Base-by-base conservation (phyloP, 1,140 invertebrate species). In the roundworm (Caenorhabditis elegans) region DNA sequence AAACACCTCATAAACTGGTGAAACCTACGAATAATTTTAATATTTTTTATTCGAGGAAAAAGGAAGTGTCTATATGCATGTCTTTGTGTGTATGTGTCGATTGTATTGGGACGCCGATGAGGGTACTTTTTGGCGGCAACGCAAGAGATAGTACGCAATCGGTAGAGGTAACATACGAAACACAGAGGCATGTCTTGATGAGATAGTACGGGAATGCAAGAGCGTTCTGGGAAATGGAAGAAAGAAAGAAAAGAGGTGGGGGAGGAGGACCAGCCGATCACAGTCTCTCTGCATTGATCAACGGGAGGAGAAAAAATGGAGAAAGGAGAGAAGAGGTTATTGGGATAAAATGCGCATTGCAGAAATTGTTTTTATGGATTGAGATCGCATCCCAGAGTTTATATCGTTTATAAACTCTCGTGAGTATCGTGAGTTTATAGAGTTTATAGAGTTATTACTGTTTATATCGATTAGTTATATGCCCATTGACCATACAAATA, bases 71-170 rank as follows among this genome's bases (percentile, higher is more conserved):
- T 53, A 31, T 53, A 60, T 60, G 53, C 28, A 60, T 60, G 53
- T 60, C 53, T 60, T 60, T 60, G 53, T 60, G 49, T 60, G 53
- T 60, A 60, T 60, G 28, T 60, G 53, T 60, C 53, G 53, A 60
- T 60, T 60, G 53, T 60, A 60, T 60, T 60, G 53, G 53, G 53
- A 24, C 53, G 53, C 53, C 28, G 28, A 53, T 53, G 49, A 34
- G 28, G 53, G 53, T 60, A 60, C 53, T 60, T 60, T 60, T 60
- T 60, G 53, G 53, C 53, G 53, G 53, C 53, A 34, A 60, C 26
- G 28, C 53, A 34, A 31, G 31, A 70, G n/a, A 70, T 70, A 70
- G 60, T 22, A 34, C 22, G 43, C 10, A 11, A 70, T 13, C 15
- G 6, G 11, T n/a, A 34, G 34, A 70, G 60, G 22, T 8, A 70